These are phyloP conservation scores for Heliconius melpomene DNA, from an alignment of 1,140 invertebrate genomes.

Conservation along the genomic window DNA sequence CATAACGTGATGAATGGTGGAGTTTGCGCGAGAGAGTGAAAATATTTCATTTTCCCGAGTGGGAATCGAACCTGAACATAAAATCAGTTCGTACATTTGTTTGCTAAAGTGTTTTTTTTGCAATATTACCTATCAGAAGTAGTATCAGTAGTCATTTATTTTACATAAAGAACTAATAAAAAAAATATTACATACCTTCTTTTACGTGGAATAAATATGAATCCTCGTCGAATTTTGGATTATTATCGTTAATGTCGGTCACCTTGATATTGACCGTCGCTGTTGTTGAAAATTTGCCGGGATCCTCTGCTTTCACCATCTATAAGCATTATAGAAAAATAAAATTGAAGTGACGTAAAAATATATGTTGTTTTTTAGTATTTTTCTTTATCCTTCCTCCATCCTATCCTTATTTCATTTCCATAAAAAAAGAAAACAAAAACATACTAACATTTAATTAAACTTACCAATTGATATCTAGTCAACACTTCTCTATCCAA, in stretches of 20 bases:
- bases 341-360: not conserved
- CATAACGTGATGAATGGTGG: too few species aligned
- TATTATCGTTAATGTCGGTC: constrained; percentile 95
- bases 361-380: too few species aligned
- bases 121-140: too few species aligned
- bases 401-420: too few species aligned
- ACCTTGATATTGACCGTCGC: constrained; percentile 93
- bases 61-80: too few species aligned
- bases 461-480: constrained; percentile 89
- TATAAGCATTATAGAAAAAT: constrained; percentile 24
- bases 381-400: too few species aligned
- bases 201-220: constrained; percentile 91
- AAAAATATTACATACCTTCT: constrained; percentile 83
- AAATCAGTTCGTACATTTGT: too few species aligned
- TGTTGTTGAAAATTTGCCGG: constrained; percentile 89
- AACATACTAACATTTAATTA: not conserved
- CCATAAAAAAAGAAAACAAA: not conserved
- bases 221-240: constrained; percentile 88
- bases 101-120: too few species aligned
- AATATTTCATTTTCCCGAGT: too few species aligned
- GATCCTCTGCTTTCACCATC: constrained; percentile 92
- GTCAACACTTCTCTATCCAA: constrained; percentile 93
- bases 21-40: too few species aligned
- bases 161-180: too few species aligned
- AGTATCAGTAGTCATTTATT: too few species aligned